These are phyloP conservation scores for Acrocera orbiculus DNA, from an alignment of 2,888 invertebrate genomes.

Conservation along the genomic window DNA sequence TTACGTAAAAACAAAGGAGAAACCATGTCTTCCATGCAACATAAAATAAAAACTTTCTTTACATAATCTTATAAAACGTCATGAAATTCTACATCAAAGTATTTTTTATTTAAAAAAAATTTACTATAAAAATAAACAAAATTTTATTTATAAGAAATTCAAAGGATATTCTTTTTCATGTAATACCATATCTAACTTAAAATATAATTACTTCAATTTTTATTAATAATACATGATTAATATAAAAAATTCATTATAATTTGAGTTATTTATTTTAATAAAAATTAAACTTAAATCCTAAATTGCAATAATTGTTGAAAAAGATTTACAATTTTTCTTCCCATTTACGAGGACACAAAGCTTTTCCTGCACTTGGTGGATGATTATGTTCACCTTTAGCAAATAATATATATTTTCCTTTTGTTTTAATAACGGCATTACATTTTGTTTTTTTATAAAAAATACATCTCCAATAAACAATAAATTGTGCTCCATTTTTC, in stretches of 20 bases:
- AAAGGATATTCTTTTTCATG: no score
- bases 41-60: no score
- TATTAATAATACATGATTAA: not conserved
- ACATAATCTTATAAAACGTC: no score
- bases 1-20: no score
- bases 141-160: no score
- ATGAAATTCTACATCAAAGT: no score
- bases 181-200: no score
- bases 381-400: conserved; percentile 24
- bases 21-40: no score
- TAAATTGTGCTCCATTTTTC: conserved; percentile 17
- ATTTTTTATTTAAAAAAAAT: no score
- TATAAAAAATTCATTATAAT: not conserved
- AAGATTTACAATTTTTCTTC: conserved; percentile 5
- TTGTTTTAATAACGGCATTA: conserved; percentile 21
- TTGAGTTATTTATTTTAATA: not conserved
- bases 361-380: conserved; percentile 16
- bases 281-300: conserved; percentile 1
- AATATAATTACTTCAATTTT: not conserved
- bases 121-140: no score
- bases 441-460: conserved; percentile 21
- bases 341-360: conserved; percentile 16
- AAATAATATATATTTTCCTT: conserved; percentile 17
- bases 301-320: no score
- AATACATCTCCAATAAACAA: conserved; percentile 25